phyloP scores from a whole-genome alignment of 2,888 invertebrate species.

The Latheticus oryzae region DNA sequence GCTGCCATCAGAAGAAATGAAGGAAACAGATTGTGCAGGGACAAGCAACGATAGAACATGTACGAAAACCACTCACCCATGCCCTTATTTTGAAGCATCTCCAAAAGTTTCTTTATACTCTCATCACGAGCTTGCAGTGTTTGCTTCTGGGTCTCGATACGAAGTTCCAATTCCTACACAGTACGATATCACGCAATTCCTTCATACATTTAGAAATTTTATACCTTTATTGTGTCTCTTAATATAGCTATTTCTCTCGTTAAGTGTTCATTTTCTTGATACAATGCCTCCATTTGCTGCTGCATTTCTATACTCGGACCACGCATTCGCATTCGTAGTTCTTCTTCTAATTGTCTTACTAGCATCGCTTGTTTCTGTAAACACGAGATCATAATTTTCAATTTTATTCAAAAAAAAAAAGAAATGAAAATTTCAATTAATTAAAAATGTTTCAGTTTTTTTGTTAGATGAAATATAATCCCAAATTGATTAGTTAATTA shows the following conservation, averaged over 20 bases:
- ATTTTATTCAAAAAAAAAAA: background rate
- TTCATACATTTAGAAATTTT: background rate
- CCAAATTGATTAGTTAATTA: no score
- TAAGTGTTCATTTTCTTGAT: conserved; percentile 93
- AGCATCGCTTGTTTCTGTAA: conserved; percentile 94
- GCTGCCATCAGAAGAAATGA: conserved; percentile 50
- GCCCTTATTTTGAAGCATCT: conserved; percentile 98
- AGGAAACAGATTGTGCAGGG: conserved; percentile 47
- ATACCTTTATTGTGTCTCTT: conserved; percentile 91
- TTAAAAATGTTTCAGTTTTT: no score
- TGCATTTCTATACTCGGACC: conserved; percentile 92
- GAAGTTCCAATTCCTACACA: conserved; percentile 89
- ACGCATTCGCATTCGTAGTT: conserved; percentile 86
- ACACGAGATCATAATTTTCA: background rate
- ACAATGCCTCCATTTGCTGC: conserved; percentile 91
- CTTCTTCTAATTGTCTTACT: conserved; percentile 93
- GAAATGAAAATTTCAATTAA: background rate
- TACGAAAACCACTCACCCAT: conserved; percentile 78
- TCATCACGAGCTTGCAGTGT: conserved; percentile 96
- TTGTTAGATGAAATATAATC: no score
- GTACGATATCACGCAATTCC: conserved; percentile 15
- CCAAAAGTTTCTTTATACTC: conserved; percentile 97
- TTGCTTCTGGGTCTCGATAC: conserved; percentile 98
- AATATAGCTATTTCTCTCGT: conserved; percentile 92
- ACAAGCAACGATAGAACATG: conserved; percentile 40